Percentiles rank a stretch among this genome's conserved stretches.
phyloP scores from a whole-genome alignment of 2,888 invertebrate species.

The Anaspis maculata region DNA sequence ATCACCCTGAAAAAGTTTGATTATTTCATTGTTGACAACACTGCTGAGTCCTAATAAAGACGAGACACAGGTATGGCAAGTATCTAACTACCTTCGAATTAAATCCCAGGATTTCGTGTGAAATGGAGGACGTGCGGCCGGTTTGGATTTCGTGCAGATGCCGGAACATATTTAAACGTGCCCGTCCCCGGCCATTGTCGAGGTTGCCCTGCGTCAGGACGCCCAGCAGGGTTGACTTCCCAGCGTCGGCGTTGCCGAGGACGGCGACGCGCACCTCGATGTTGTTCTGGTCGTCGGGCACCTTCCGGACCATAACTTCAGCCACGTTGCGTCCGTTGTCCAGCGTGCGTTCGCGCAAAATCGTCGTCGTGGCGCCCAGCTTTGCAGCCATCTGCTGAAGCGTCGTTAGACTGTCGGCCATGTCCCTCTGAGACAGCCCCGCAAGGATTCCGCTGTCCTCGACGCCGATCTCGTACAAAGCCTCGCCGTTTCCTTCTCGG shows the following conservation, averaged over 20 bases:
- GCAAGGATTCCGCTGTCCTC: constrained; percentile 82
- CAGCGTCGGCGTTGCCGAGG: constrained; percentile 90
- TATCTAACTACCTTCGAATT: constrained; percentile 62
- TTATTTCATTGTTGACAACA: no score
- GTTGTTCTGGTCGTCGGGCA: constrained; percentile 78
- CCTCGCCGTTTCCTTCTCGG: constrained; percentile 91
- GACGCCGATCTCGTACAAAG: constrained; percentile 95
- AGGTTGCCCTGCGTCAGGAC: constrained; percentile 92
- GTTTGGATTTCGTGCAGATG: constrained; percentile 92
- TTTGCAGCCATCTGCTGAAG: constrained; percentile 82
- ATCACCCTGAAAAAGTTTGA: constrained; percentile 57
- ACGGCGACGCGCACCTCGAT: constrained; percentile 85
- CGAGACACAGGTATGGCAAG: no score
- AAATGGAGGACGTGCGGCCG: constrained; percentile 90
- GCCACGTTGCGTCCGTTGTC: constrained; percentile 59
- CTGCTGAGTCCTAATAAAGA: background rate
- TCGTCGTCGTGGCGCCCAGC: constrained; percentile 72
- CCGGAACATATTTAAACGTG: constrained; percentile 89
- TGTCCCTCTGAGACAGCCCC: constrained; percentile 74
- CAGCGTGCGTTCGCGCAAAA: constrained; percentile 58
- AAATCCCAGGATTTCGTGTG: constrained; percentile 95
- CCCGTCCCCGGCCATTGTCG: constrained; percentile 92
- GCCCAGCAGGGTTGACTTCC: constrained; percentile 94
- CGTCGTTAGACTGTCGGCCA: constrained; percentile 79
- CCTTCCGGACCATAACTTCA: constrained; percentile 84